phyloP scores from a whole-genome alignment of 2,888 invertebrate genomes.

The Pristionchus entomophagus region DNA sequence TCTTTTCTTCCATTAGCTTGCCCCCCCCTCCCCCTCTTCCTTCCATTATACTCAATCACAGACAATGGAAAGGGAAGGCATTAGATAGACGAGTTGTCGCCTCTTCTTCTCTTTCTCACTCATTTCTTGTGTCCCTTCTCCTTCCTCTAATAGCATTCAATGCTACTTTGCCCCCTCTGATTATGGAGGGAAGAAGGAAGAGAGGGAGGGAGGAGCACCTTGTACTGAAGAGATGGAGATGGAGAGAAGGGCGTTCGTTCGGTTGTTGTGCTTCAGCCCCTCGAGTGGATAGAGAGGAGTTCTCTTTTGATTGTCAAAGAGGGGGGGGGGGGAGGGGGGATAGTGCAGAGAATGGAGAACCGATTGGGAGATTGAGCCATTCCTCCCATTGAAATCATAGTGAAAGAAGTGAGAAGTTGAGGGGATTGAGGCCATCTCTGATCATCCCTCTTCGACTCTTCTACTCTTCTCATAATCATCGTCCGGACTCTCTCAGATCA shows the following conservation, averaged over 20 bases:
- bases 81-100: slow-evolving; percentile 5
- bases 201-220: neutral
- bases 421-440: slow-evolving; percentile 6
- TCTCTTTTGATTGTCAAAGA: neutral
- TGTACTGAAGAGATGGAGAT: neutral
- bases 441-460: neutral
- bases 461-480: neutral
- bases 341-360: slow-evolving; percentile 6
- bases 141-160: slow-evolving; percentile 19
- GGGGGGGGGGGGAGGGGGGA: too few species aligned
- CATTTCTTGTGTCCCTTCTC: neutral
- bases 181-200: slow-evolving; percentile 18
- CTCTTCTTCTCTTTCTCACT: neutral
- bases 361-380: neutral
- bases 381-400: neutral
- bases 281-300: slow-evolving; percentile 1
- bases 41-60: slow-evolving; percentile 36
- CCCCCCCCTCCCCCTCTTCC: neutral
- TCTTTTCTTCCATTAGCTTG: neutral
- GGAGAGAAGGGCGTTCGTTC: neutral
- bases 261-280: slow-evolving; percentile 8
- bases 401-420: slow-evolving; percentile 17
- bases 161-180: slow-evolving; percentile 36
- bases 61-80: neutral
- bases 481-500: neutral